Evolutionary conservation across 2,797 vertebrate species (phyloP), one percentile per base, ranked within the genome.

Genomic region (Hapalemur alaotrensis): DNA sequence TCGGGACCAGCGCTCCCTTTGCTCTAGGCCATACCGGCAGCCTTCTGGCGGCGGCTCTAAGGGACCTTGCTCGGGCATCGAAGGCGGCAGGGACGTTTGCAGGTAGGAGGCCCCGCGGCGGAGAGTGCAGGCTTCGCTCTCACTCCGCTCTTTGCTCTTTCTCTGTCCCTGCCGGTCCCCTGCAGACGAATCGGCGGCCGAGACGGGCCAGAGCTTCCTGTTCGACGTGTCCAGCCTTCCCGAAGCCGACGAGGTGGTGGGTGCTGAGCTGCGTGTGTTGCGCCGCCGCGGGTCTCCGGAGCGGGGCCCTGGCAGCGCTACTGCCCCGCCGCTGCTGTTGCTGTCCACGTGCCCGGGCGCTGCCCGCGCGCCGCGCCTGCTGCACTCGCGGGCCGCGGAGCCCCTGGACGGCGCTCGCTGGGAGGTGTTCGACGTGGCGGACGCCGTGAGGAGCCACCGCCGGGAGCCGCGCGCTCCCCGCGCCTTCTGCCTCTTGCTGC

Each of bases 351-450:
- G 98, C 91, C 98, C 98, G 0, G 89, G 96, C 48, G 94, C 94
- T 5, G 63, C 95, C n/a, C 90, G 96, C 1, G 79, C 96, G 23
- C 97, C 98, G 17, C 97, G 52, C 48, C 97, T 99, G 83, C 97
- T 99, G 96, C 98, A 98, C 96, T 98, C 99, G 15, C 97, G 98
- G 79, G 98, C 99, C 5, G 98, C 98, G 0, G 98, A 99, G 72
- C n/a, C 98, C 59, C 73, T 99, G 96, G 98, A 97, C 28, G 91
- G 93, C 18, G 96, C 98, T 84, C 97, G 96, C 52, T 99, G 99
- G 99, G 99, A 99, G 79, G 99, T 99, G 85, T 99, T 99, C 94
- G 99, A 99, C 46, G 98, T 99, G 63, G 96, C 98, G 93, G 98
- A 98, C 76, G 98, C 98, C 1, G 89, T 99, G 96, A 95, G 95